Evolutionary conservation across 2,113 vertebrate genomes (phyloP).

Genomic region (Scartelaos histophorus): DNA sequence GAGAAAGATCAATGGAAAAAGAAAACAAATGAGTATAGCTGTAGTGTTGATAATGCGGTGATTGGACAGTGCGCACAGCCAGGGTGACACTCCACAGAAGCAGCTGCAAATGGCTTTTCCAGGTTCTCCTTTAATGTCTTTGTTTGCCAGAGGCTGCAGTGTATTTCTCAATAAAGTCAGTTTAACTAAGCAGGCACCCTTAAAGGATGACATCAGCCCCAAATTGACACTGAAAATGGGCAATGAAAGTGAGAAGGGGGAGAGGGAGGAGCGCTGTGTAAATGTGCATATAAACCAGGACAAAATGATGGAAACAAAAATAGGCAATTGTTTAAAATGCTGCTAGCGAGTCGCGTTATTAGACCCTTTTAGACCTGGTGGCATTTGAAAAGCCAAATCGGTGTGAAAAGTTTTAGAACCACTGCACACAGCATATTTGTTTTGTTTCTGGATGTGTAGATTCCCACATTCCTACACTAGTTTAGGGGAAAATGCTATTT

Average conservation of each 20-base stretch:
- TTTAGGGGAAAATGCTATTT: not conserved
- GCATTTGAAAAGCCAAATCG: too few species aligned
- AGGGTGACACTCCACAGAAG: conserved; percentile 21
- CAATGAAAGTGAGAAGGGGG: conserved; percentile 59
- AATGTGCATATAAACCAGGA: conserved; percentile 48
- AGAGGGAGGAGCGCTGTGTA: conserved; percentile 43
- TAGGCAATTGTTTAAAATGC: conserved; percentile 41
- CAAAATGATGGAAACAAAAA: conserved; percentile 50
- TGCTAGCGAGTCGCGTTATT: conserved; percentile 15
- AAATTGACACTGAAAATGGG: conserved; percentile 62
- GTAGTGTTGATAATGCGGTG: conserved; percentile 17
- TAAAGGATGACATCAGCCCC: conserved; percentile 59
- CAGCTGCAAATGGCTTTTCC: conserved; percentile 43
- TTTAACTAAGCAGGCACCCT: conserved; percentile 56
- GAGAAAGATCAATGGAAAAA: not conserved
- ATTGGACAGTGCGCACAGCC: not conserved
- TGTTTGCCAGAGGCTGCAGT: conserved; percentile 57
- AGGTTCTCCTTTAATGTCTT: conserved; percentile 57
- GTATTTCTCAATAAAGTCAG: conserved; percentile 61
- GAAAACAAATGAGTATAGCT: not conserved
- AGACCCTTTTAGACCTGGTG: not conserved
- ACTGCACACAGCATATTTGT: not conserved
- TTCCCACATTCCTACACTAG: not conserved
- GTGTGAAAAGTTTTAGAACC: too few species aligned
- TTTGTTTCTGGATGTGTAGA: not conserved